Evolutionary conservation across 1,140 invertebrate genomes (phyloP), one percentile per base, ranked within the genome.

Genomic region (Drosophila burlai): DNA sequence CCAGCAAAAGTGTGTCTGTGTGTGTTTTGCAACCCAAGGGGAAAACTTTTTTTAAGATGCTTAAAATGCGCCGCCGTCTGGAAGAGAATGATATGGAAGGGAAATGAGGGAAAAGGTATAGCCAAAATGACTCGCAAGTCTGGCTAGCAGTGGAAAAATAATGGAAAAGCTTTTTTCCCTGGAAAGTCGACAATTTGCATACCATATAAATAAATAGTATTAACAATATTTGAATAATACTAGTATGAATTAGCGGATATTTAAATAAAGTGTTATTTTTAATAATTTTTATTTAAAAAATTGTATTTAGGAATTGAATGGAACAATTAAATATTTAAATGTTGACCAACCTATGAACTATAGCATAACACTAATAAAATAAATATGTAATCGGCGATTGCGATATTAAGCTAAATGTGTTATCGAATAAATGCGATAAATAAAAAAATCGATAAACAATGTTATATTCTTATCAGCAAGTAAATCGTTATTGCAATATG

Each of bases 11-110:
- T 59, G 60, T 62, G 38, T 31, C 38, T 61, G 60, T 71, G 49
- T 46, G 46, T 64, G 40, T 55, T 24, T 55, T 55, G 24, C 54
- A 42, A 55, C 43, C 66, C 52, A 36, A 49, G 34, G 43, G 38
- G 69, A 55, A 60, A 72, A 73, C 38, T 67, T 75, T 86, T 84
- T 85, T 86, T 86, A 85, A 85, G 83, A 85, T 85, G 83, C 83
- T 85, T 85, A 86, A 85, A 86, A 85, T 73, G 83, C 64, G 75
- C 67, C 78, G 82, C 65, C 73, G 82, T 81, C 81, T 84, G 80
- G 57, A 62, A 72, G 38, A 73, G 67, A 38, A 55, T 49, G 67
- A 46, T 45, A 69, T 71, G 49, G n/a, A 8, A 46, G 49, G 67
- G 31, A 71, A 54, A 69, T 50, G 47, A 29, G 67, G 31, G 18